Percentiles rank a stretch among this genome's conserved stretches.
Conservation (phyloP, 2,797 vertebrate species). For the Notoglanidium macrostoma region DNA sequence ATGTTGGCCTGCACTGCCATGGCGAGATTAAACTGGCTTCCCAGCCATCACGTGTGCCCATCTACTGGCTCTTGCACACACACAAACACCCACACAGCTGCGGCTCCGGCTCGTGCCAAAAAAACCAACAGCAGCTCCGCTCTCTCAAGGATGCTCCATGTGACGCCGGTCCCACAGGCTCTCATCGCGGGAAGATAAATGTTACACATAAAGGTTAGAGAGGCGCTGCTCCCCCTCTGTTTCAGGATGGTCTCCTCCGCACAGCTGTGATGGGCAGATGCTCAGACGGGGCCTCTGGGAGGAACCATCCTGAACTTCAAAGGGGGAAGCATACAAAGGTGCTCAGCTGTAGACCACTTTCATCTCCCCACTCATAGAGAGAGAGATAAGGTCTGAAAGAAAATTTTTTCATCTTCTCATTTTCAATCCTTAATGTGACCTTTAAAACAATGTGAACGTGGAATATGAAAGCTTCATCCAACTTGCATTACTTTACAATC, state of each 20-base stretch:
- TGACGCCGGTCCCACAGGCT: conserved; percentile 33
- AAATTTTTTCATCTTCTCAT: neutral
- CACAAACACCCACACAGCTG: conserved; percentile 37
- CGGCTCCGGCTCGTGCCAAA: conserved; percentile 24
- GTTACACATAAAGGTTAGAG: conserved; percentile 38
- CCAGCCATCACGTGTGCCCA: conserved; percentile 33
- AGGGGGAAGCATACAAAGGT: conserved; percentile 18
- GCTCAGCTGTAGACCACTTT: conserved; percentile 42
- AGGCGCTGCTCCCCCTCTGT: conserved; percentile 55
- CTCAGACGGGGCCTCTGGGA: conserved; percentile 53
- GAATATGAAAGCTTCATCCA: neutral
- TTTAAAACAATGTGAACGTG: conserved; percentile 19
- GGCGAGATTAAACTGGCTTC: conserved; percentile 70
- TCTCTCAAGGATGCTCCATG: conserved; percentile 29
- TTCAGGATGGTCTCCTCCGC: conserved; percentile 61
- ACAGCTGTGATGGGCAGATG: conserved; percentile 78
- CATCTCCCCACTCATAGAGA: conserved; percentile 27
- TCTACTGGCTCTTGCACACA: conserved; percentile 8
- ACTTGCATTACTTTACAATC: neutral
- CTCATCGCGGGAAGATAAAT: conserved; percentile 39
- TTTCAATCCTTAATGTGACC: neutral
- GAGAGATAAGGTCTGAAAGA: conserved; percentile 4
- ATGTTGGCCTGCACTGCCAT: conserved; percentile 61
- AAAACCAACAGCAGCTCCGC: conserved; percentile 9
- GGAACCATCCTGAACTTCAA: conserved; percentile 49